Conservation (phyloP, 2,888 invertebrate species). For the Norana najaformis region DNA sequence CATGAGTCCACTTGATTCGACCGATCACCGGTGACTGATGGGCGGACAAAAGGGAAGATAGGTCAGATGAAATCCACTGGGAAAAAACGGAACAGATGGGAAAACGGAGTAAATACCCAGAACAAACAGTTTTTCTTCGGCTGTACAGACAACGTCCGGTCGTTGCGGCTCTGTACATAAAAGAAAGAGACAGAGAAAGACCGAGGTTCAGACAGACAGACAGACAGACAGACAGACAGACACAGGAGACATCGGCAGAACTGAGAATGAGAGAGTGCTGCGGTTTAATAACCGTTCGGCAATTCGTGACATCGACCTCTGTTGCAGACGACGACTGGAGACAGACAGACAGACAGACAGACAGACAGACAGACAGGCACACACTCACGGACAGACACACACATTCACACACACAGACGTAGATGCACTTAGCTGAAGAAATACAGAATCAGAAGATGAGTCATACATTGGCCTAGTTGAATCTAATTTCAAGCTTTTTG, state of each 20-base stretch:
- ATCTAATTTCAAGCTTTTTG: not conserved
- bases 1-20: not conserved
- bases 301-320: slow-evolving; percentile 13
- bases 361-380: not conserved
- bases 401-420: not conserved
- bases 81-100: slow-evolving; percentile 1
- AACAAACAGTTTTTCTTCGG: not conserved
- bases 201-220: not conserved
- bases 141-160: not conserved
- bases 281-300: slow-evolving; percentile 4
- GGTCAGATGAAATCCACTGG: not conserved
- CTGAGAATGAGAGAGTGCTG: not conserved
- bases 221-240: not conserved
- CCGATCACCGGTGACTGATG: not conserved
- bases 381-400: not conserved
- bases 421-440: not conserved
- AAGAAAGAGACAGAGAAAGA: not conserved
- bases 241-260: not conserved
- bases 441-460: not conserved
- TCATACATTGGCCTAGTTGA: not conserved
- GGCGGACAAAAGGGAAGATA: not conserved
- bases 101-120: not conserved
- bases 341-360: not conserved
- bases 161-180: not conserved
- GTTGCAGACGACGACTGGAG: not conserved